phyloP scores from a whole-genome alignment of 2,113 vertebrate genomes.

The Mungos mungo region DNA sequence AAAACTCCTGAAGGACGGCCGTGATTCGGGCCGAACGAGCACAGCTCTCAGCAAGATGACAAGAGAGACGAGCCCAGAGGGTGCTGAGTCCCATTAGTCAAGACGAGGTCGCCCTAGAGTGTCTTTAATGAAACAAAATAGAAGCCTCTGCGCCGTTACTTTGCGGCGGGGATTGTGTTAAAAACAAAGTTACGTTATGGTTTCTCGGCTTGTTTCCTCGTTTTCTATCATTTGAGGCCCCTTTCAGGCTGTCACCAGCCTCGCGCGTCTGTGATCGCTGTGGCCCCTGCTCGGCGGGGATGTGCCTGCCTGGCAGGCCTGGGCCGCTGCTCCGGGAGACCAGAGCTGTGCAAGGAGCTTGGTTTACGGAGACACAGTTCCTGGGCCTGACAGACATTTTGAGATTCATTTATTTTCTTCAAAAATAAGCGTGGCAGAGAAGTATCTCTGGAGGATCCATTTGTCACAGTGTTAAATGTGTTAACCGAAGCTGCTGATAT shows the following conservation, averaged over 20 bases:
- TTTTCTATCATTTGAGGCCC: not conserved
- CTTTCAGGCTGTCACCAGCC: not conserved
- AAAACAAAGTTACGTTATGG: conserved; percentile 29
- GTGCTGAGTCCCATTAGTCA: not conserved
- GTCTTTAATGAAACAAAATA: conserved; percentile 19
- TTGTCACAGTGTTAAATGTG: not conserved
- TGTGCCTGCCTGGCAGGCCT: not conserved
- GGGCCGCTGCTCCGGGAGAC: not conserved
- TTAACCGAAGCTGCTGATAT: not conserved
- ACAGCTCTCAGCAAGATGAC: conserved; percentile 30
- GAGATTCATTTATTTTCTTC: not conserved
- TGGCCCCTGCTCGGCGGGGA: not conserved
- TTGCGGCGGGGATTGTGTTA: not conserved
- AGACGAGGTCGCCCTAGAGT: not conserved
- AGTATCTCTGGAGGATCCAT: not conserved
- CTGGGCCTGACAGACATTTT: conserved; percentile 1
- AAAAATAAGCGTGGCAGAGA: not conserved
- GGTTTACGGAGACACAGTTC: conserved; percentile 27
- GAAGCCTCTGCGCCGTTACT: not conserved
- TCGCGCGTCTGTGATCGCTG: not conserved
- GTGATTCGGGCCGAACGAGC: not conserved
- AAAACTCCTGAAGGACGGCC: not conserved
- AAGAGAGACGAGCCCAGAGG: not conserved
- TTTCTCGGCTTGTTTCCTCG: not conserved
- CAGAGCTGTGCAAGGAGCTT: not conserved